Evolutionary conservation across 2,888 invertebrate genomes (phyloP), one percentile per base, ranked within the genome.

Genomic region (Esperia sulphurella): DNA sequence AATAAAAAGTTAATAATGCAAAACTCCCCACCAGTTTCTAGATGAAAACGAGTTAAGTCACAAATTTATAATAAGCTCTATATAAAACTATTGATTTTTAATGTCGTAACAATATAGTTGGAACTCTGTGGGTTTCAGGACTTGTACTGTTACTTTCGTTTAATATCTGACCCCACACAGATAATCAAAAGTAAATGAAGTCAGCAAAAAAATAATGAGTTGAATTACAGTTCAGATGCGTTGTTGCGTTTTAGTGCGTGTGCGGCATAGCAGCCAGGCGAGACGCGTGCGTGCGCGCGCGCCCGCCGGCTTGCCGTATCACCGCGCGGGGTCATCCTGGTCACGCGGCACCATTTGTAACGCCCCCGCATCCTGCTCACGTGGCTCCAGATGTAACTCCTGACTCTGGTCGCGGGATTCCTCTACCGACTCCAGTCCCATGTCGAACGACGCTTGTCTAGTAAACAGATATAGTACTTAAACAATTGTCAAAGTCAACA

Each of bases 391-490:
- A 3, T 21, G 21, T 21, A 21, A 39, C 52, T 41, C 49, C 29
- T 67, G 72, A 47, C 57, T 68, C 48, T 70, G 77, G 54, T 81
- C 79, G 35, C 71, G 74, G 8, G 74, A 58, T 54, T 89, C 88
- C 51, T 81, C 68, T 0, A 89, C 88, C 0, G 89, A 77, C 52
- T 88, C 88, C 8, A 89, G 63, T 1, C 68, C 80, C 14, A 82
- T 74, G 59, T 89, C 89, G 55, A 89, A 89, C 2, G 89, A 89
- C 5, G 78, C 58, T 75, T 87, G 86, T 48, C 83, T 83, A 71
- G 54, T 46, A 64, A 53, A 13, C 9, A 9, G 35, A 45, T 14
- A 43, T 45, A 5, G 21, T 21, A 21, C 21, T 3, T 21, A 21
- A 21, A 21, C 5, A 21, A 21, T 3, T 21, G 21, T 21, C 3